Evolutionary conservation across 2,888 invertebrate species (phyloP), one percentile per base, ranked within the genome.

Genomic region (Hypsopygia costalis): DNA sequence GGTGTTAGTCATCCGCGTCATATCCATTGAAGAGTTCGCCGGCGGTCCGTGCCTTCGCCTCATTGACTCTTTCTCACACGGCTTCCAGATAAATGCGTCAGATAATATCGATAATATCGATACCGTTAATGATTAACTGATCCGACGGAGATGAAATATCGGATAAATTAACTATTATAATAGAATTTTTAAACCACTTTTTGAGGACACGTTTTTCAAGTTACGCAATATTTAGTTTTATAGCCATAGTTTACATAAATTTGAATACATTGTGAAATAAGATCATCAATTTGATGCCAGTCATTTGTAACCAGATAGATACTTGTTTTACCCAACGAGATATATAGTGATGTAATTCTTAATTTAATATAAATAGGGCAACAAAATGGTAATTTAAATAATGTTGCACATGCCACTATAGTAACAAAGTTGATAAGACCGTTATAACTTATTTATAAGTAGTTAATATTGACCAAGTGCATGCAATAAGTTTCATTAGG

Each of bases 1-100:
- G 16, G 16, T 16, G 16, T 16, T 72, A 77, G 69, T 70, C 69
- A 71, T 61, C 61, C 57, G 56, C 11, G 50, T 57, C 21, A 50
- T 55, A 61, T 54, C 60, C 68, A 69, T 68, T 73, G 67, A 71
- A 69, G 69, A 74, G 71, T 76, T 72, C 12, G 53, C 55, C 49
- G 52, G 40, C 47, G 51, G 49, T 44, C 42, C 40, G 44, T 45
- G 51, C 51, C 52, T 50, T 44, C 45, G 49, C 56, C 49, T 46
- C 42, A 57, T 57, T 57, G 55, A 48, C 66, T 72, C 69, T 69
- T 77, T 35, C 69, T 75, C 72, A 72, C 69, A 70, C 66, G 51
- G 51, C 60, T 60, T 59, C 55, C 59, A 67, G 69, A 75, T 72
- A 73, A 71, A 70, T 70, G 60, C 60, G 16, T 11, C 9, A 20